Conservation (phyloP, 2,113 vertebrate genomes). For the Dipodomys spectabilis region DNA sequence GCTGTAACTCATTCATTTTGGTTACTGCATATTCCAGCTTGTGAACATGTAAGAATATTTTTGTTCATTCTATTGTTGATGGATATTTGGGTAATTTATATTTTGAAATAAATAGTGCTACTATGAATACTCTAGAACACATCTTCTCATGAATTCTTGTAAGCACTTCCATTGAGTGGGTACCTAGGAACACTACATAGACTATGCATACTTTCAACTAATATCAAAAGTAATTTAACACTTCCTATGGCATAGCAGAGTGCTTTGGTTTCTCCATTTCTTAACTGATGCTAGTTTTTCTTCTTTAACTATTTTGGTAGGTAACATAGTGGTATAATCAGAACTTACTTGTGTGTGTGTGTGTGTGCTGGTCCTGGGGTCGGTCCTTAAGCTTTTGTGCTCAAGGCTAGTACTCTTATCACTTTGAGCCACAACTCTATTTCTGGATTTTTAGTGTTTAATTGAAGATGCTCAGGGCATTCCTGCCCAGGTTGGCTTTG, state of each 20-base stretch:
- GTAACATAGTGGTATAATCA: neutral
- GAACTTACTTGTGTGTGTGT: too few species aligned
- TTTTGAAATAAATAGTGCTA: neutral
- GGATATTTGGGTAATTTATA: neutral
- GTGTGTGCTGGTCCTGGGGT: too few species aligned
- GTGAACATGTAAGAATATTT: neutral
- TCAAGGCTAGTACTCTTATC: too few species aligned
- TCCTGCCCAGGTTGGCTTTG: too few species aligned
- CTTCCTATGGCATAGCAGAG: neutral
- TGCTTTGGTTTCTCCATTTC: neutral
- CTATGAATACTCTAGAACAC: neutral
- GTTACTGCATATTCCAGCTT: neutral
- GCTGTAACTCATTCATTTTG: neutral
- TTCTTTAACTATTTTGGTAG: slow-evolving; percentile 27
- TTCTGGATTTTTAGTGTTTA: too few species aligned
- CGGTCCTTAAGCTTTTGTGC: too few species aligned
- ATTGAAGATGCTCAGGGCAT: too few species aligned
- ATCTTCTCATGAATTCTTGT: neutral
- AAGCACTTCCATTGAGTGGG: neutral
- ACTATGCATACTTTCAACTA: neutral
- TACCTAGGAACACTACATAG: neutral
- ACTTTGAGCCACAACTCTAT: too few species aligned
- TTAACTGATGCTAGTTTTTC: neutral
- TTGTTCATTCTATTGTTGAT: neutral
- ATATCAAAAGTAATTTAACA: neutral